These are phyloP conservation scores for Eufriesea mexicana DNA, from an alignment of 1,140 invertebrate genomes.

Conservation along the genomic window DNA sequence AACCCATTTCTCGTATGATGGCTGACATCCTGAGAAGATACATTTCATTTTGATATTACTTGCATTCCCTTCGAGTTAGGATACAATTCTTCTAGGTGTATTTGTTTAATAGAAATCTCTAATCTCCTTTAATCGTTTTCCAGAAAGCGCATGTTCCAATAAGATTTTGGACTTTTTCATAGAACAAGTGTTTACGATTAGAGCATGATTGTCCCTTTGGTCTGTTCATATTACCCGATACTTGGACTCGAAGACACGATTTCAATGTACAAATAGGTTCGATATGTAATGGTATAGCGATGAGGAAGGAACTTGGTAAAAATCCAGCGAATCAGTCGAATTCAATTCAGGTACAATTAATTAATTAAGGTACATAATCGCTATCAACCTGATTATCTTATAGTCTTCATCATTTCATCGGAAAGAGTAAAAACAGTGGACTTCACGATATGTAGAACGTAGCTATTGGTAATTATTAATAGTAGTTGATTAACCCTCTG, in stretches of 20 bases:
- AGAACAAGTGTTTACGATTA: background rate
- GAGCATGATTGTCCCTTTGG: constrained; percentile 3
- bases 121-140: background rate
- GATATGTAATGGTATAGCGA: background rate
- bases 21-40: background rate
- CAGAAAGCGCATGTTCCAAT: background rate
- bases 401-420: background rate
- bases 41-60: too few species aligned
- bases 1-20: background rate
- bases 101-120: background rate
- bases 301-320: background rate
- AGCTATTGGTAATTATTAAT: background rate
- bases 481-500: constrained; percentile 44
- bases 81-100: too few species aligned
- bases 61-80: background rate
- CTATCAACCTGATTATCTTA: background rate
- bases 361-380: background rate
- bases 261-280: background rate
- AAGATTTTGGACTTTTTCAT: background rate
- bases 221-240: background rate
- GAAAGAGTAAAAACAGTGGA: constrained; percentile 61
- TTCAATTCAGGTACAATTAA: too few species aligned
- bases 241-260: background rate
- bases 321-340: too few species aligned
- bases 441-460: constrained; percentile 49